phyloP scores from a whole-genome alignment of 2,888 invertebrate species.

The Amblyjoppa fuscipennis region DNA sequence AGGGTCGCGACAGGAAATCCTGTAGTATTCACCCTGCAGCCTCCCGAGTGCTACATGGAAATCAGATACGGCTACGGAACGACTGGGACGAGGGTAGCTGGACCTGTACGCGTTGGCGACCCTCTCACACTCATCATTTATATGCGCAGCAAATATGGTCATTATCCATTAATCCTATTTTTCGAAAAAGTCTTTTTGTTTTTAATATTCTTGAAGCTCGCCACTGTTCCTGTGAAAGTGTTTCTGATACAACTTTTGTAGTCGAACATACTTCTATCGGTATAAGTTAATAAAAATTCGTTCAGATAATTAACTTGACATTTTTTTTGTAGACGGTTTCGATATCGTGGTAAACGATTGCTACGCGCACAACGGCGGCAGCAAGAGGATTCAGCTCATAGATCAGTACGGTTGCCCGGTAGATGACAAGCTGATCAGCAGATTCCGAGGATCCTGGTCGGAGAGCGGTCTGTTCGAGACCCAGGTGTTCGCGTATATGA shows the following conservation, averaged over 20 bases:
- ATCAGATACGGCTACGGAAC: constrained; percentile 96
- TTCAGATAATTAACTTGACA: no score
- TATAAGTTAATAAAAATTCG: neutral
- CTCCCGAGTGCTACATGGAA: constrained; percentile 98
- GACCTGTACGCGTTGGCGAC: constrained; percentile 96
- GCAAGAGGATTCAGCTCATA: constrained; percentile 95
- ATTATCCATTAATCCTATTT: constrained; percentile 28
- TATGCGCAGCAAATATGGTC: constrained; percentile 98
- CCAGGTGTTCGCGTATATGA: constrained; percentile 97
- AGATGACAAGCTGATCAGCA: constrained; percentile 96
- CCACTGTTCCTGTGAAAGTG: neutral
- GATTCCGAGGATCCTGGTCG: constrained; percentile 97
- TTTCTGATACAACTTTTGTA: constrained; percentile 44
- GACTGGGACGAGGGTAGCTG: constrained; percentile 93
- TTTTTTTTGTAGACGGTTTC: constrained; percentile 91
- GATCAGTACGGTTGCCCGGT: constrained; percentile 97
- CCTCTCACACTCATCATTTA: constrained; percentile 96
- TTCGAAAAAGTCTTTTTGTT: neutral
- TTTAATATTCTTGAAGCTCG: no score
- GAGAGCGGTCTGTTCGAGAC: constrained; percentile 96
- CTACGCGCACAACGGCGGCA: constrained; percentile 97
- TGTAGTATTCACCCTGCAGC: constrained; percentile 96
- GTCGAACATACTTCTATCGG: neutral
- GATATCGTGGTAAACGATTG: constrained; percentile 98
- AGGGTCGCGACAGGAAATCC: constrained; percentile 98